phyloP scores from a whole-genome alignment of 2,888 invertebrate species.

The Hirudinaria manillensis region DNA sequence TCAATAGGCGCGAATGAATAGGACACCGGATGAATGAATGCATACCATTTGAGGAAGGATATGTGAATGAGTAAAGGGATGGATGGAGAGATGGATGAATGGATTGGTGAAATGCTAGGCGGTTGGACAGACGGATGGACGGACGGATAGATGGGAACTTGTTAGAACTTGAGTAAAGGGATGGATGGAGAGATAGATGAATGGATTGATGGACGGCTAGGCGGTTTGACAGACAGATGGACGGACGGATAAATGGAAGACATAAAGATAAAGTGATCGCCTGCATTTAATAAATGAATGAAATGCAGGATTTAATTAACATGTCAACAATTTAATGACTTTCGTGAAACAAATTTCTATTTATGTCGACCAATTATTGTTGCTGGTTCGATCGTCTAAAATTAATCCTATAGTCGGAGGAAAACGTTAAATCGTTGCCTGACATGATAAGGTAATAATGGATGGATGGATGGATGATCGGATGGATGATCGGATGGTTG shows the following conservation, averaged over 20 bases:
- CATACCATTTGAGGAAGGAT: background rate
- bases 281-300: too few relatives aligned
- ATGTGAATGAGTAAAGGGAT: background rate
- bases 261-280: background rate
- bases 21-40: conserved; percentile 1
- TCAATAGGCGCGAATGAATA: background rate
- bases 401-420: too few relatives aligned
- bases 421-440: background rate
- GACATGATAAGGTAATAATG: background rate
- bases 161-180: background rate
- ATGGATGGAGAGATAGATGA: background rate
- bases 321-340: too few relatives aligned
- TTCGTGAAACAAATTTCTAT: too few relatives aligned
- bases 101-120: background rate
- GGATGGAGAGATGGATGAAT: conserved; percentile 1
- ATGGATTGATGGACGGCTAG: background rate
- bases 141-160: background rate
- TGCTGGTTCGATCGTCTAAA: too few relatives aligned
- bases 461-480: background rate
- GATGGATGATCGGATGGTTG: background rate
- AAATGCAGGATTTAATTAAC: too few relatives aligned
- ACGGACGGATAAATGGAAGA: background rate
- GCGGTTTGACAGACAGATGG: background rate
- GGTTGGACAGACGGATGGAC: background rate
- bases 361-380: too few relatives aligned